Evolutionary conservation across 2,888 invertebrate species (phyloP).

Genomic region (Pristionchus maxplancki): DNA sequence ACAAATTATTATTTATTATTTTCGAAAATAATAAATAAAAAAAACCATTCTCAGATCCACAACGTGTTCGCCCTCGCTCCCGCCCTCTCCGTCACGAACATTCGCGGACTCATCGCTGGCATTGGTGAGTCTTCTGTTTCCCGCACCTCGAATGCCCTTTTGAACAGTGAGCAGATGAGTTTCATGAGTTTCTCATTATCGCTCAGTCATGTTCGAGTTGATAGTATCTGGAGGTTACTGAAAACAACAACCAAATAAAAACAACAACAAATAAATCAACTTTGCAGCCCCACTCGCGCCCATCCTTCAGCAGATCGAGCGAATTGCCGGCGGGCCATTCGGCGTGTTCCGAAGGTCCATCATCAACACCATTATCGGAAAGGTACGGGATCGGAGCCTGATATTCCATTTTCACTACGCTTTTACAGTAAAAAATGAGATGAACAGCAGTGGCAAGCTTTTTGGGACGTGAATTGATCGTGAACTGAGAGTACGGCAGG

Average conservation of each 20-base stretch:
- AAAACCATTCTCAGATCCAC: conserved; percentile 70
- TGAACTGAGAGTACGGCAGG: no score
- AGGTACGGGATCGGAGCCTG: not conserved
- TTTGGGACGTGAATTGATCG: not conserved
- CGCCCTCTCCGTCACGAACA: conserved; percentile 75
- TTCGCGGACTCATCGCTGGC: conserved; percentile 72
- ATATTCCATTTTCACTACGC: not conserved
- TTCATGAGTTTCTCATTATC: not conserved
- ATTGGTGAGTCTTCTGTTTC: conserved; percentile 53
- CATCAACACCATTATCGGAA: conserved; percentile 18
- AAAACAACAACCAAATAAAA: no score
- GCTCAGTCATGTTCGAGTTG: not conserved
- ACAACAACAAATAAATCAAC: not conserved
- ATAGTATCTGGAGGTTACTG: no score
- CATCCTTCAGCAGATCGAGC: conserved; percentile 37
- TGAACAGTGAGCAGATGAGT: not conserved
- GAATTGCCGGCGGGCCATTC: conserved; percentile 27
- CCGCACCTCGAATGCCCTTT: not conserved
- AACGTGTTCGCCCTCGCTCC: conserved; percentile 76
- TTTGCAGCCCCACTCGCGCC: conserved; percentile 31
- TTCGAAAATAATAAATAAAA: no score
- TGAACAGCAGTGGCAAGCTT: not conserved
- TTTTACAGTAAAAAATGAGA: not conserved
- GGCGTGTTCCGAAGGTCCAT: conserved; percentile 44
- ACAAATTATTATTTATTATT: not conserved